Percentiles rank a stretch among this genome's conserved stretches.
These are phyloP conservation scores for Morone saxatilis DNA, from an alignment of 2,113 vertebrate genomes.

Conservation along the genomic window DNA sequence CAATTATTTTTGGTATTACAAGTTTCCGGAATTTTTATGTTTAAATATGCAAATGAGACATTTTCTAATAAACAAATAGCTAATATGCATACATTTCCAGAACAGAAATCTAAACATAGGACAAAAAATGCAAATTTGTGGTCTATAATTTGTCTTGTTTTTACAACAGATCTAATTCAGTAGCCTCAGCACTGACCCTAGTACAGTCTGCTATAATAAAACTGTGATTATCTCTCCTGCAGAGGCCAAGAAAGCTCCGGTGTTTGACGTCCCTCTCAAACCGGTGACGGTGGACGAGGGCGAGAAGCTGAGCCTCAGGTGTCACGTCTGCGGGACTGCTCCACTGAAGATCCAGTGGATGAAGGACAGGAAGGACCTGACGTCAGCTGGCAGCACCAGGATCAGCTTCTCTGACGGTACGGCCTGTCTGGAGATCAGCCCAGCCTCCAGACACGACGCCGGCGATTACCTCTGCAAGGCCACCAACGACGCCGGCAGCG, in stretches of 20 bases:
- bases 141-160: neutral
- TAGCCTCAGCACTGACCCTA: neutral
- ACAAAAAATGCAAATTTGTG: neutral
- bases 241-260: conserved; percentile 93
- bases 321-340: conserved; percentile 90
- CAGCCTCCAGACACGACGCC: conserved; percentile 85
- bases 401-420: conserved; percentile 91
- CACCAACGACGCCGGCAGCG: conserved; percentile 91
- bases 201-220: neutral
- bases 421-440: conserved; percentile 89
- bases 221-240: neutral
- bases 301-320: conserved; percentile 88
- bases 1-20: no score
- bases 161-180: neutral
- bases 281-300: conserved; percentile 88
- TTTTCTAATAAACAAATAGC: no score
- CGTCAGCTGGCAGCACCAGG: conserved; percentile 86
- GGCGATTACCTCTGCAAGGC: conserved; percentile 98
- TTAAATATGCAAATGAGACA: no score
- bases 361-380: conserved; percentile 93
- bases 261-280: conserved; percentile 92
- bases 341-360: conserved; percentile 95
- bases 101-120: no score
- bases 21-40: no score
- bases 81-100: no score